Conservation (phyloP, 1,140 invertebrate species). For the Notospermus geniculatus region DNA sequence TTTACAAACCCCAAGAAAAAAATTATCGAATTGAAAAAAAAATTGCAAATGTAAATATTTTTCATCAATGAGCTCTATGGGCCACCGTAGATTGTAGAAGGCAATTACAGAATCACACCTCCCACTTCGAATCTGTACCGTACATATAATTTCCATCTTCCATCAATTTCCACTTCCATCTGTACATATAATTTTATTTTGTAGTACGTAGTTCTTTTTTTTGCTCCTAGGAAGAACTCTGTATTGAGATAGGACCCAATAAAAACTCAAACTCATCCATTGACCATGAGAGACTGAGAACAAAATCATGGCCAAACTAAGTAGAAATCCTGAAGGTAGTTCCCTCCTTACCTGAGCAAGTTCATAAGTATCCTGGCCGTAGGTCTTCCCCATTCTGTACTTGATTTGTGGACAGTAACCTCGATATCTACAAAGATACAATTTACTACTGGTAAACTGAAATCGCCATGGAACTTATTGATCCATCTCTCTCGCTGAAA, state of each 20-base stretch:
- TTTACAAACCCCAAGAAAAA: too few species aligned
- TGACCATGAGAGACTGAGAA: too few species aligned
- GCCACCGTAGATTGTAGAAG: too few species aligned
- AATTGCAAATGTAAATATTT: too few species aligned
- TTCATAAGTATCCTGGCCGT: slow-evolving; percentile 50
- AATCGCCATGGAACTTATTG: not conserved
- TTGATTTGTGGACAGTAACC: slow-evolving; percentile 55
- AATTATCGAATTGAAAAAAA: too few species aligned
- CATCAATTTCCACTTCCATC: not conserved
- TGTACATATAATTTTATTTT: not conserved
- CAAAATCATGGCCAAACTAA: too few species aligned
- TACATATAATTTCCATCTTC: slow-evolving; percentile 15
- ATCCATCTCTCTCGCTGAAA: not conserved
- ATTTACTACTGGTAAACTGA: not conserved
- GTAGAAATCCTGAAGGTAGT: slow-evolving; percentile 10
- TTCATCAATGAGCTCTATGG: too few species aligned
- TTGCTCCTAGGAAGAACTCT: slow-evolving; percentile 22
- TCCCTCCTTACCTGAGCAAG: slow-evolving; percentile 44
- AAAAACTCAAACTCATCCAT: not conserved
- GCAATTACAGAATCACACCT: too few species aligned
- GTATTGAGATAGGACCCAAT: too few species aligned
- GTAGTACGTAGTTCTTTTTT: slow-evolving; percentile 13
- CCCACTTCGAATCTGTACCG: too few species aligned
- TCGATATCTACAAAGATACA: slow-evolving; percentile 43
- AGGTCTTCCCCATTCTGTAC: slow-evolving; percentile 54